Evolutionary conservation across 2,113 vertebrate genomes (phyloP).

Genomic region (Pterocles gutturalis): DNA sequence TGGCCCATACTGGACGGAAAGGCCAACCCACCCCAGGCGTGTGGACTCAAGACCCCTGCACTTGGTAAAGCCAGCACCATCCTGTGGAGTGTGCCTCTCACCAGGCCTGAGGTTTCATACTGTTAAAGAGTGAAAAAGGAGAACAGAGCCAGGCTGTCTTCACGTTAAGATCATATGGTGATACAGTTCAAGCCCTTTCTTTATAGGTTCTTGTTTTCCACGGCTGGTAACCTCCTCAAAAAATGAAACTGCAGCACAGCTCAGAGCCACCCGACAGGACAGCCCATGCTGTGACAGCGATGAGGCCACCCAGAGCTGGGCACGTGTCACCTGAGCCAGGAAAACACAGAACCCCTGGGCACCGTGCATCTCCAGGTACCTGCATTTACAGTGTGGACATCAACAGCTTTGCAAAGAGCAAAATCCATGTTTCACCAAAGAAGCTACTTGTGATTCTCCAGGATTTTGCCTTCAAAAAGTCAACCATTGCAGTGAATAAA

Average conservation of each 20-base stretch:
- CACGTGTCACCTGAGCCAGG: fast-evolving
- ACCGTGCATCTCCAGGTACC: background rate
- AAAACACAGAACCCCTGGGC: background rate
- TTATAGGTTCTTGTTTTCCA: background rate
- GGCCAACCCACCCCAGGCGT: background rate
- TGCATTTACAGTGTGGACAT: background rate
- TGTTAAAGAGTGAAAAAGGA: background rate
- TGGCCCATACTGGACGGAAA: background rate
- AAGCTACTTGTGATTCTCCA: background rate
- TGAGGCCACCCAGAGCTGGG: background rate
- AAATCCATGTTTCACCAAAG: background rate
- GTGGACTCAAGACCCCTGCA: background rate
- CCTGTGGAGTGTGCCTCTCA: background rate
- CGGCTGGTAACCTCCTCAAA: background rate
- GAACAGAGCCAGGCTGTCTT: background rate
- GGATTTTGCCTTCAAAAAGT: background rate
- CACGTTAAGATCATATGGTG: background rate
- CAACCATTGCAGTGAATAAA: background rate
- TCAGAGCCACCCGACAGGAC: background rate
- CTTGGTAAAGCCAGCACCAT: background rate
- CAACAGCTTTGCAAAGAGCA: background rate
- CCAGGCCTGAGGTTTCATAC: background rate
- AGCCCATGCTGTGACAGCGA: too few species aligned
- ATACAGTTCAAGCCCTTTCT: background rate
- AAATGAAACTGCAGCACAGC: background rate